Conservation (phyloP, 2,113 vertebrate genomes). For the Sterrhoptilus dennistouni region DNA sequence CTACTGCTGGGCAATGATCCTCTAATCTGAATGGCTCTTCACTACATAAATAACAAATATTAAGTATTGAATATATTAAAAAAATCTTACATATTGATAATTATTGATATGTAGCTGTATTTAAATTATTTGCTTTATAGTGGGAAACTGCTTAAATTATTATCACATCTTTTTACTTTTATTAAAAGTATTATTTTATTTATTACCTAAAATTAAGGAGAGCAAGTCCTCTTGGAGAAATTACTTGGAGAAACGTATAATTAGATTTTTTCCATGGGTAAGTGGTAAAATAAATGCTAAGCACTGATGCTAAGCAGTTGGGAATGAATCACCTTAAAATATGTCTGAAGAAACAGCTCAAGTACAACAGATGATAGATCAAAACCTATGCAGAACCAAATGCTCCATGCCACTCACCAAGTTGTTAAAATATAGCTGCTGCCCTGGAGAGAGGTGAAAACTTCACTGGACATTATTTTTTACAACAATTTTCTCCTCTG, state of each 20-base stretch:
- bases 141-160: neutral
- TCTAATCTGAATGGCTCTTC: neutral
- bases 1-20: neutral
- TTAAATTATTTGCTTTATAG: neutral
- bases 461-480: neutral
- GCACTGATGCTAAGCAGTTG: neutral
- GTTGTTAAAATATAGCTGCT: neutral
- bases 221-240: neutral
- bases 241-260: neutral
- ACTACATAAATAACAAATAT: neutral
- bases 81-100: neutral
- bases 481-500: neutral
- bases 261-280: neutral
- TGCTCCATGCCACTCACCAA: fast-evolving
- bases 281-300: neutral
- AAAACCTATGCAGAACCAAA: neutral
- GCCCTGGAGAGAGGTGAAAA: neutral
- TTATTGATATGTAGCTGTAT: neutral
- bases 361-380: neutral
- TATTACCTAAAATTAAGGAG: neutral
- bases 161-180: neutral
- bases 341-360: neutral
- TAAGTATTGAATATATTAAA: neutral
- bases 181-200: neutral
- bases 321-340: neutral